Base-by-base conservation (phyloP, 2,113 vertebrate genomes). In the Ceuthmochares aereus region DNA sequence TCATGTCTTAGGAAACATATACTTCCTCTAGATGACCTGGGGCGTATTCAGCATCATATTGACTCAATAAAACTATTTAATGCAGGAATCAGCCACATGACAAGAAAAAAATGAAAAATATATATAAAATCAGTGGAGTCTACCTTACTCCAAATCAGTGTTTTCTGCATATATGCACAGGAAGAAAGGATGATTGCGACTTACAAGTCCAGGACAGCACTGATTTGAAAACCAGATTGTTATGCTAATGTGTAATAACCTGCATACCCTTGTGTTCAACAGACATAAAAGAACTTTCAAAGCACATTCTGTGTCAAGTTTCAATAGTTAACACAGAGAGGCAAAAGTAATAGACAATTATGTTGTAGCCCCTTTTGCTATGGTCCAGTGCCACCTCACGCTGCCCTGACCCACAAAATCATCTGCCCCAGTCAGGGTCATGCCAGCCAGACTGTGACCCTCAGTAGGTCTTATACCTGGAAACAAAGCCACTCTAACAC, bases 181-280 rank as follows among this genome's bases (percentile, higher is more conserved):
- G 36, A 8, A 82, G 21, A 40, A 67, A 63, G 43, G 26, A 68
- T 74, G 60, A 72, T 10, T 20, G 7, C 30, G 66, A 47, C n/a
- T 75, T 60, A 59, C 0, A 79, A 95, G 92, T 49, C 62, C 91
- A 91, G 73, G 36, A 68, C n/a, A 86, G 20, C 32, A 58, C 66
- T 66, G 82, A 73, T 62, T 54, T 76, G 62, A 74, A 79, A 96
- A 85, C 10, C 59, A 89, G 69, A 91, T 42, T 87, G 34, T 87
- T 47, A 36, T 76, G 66, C 87, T 87, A 56, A 87, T 49, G 25
- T 45, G 32, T 89, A 73, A 89, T 62, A 43, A 40, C 47, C 66
- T 87, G 30, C 36, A 58, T 54, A 49, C 21, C 62, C 25, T 40
- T 79, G 25, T 34, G 20, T 55, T 82, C 52, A 58, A 79, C 17